Evolutionary conservation across 1,140 invertebrate species (phyloP).

Genomic region (Maconellicoccus hirsutus): DNA sequence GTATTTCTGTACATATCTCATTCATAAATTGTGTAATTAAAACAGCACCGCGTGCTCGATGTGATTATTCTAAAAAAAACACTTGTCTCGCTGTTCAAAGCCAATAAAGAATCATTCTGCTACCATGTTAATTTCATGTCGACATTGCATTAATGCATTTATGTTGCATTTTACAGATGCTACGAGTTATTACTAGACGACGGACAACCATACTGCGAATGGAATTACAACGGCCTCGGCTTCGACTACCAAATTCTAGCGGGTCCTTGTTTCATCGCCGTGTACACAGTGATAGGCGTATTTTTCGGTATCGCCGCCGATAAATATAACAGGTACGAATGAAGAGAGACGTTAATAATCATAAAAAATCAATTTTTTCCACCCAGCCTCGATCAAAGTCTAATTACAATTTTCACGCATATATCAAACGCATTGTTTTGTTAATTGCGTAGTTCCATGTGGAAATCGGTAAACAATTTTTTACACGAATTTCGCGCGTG

Average conservation of each 20-base stretch:
- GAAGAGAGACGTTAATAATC: not conserved
- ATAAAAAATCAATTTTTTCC: not conserved
- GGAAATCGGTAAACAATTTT: not conserved
- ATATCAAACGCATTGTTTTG: not conserved
- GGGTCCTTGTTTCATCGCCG: slow-evolving; percentile 80
- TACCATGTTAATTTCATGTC: too few species aligned
- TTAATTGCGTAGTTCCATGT: not conserved
- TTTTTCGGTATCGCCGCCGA: slow-evolving; percentile 76
- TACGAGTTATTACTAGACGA: slow-evolving; percentile 46
- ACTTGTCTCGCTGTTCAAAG: too few species aligned
- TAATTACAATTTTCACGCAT: not conserved
- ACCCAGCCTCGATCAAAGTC: not conserved
- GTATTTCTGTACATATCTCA: too few species aligned
- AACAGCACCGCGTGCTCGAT: too few species aligned
- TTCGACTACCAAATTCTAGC: slow-evolving; percentile 84
- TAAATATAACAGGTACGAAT: slow-evolving; percentile 44
- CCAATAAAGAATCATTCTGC: too few species aligned
- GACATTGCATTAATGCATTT: not conserved
- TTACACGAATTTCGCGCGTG: not conserved
- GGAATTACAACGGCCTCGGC: slow-evolving; percentile 85
- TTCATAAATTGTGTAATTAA: too few species aligned
- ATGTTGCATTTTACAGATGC: slow-evolving; percentile 42
- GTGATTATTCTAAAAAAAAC: too few species aligned
- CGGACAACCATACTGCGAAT: slow-evolving; percentile 65
- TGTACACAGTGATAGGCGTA: slow-evolving; percentile 77